Percentiles rank a stretch among this genome's conserved stretches.
These are phyloP conservation scores for Sphaeramia orbicularis DNA, from an alignment of 2,797 vertebrate species.

Conservation along the genomic window DNA sequence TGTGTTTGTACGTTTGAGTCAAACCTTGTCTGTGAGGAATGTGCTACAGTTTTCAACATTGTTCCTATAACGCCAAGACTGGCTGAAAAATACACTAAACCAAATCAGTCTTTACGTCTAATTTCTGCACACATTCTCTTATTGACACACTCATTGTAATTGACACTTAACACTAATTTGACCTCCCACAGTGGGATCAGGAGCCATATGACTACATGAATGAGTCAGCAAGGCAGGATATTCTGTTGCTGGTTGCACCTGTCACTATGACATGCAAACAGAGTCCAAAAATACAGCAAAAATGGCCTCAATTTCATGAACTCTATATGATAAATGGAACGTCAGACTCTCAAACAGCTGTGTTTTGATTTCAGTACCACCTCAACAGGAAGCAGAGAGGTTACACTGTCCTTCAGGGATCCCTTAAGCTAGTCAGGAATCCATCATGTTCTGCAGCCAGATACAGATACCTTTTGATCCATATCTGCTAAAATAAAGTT, in stretches of 20 bases:
- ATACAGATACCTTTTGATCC: not conserved
- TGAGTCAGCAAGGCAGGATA: conserved; percentile 21
- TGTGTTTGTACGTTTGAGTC: conserved; percentile 19
- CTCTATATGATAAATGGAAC: not conserved
- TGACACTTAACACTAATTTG: conserved; percentile 20
- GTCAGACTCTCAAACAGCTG: not conserved
- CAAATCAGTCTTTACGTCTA: too few species aligned
- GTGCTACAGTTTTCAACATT: conserved; percentile 1
- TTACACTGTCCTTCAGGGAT: not conserved
- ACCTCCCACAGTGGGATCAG: conserved; percentile 25
- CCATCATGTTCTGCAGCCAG: not conserved
- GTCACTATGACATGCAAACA: conserved; percentile 39
- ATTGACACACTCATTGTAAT: conserved; percentile 20
- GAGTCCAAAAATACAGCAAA: conserved; percentile 6
- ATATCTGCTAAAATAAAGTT: too few species aligned
- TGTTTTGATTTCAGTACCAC: not conserved
- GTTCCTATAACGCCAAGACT: conserved; percentile 16
- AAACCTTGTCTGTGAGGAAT: conserved; percentile 31
- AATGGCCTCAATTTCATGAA: conserved; percentile 6
- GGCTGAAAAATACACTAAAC: not conserved
- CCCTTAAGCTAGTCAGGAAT: not conserved
- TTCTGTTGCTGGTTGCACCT: conserved; percentile 52
- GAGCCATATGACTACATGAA: conserved; percentile 33
- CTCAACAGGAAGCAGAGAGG: not conserved
- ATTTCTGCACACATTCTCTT: conserved; percentile 6